Base-by-base conservation (phyloP, 1,140 invertebrate species). In the Penaeus indicus region DNA sequence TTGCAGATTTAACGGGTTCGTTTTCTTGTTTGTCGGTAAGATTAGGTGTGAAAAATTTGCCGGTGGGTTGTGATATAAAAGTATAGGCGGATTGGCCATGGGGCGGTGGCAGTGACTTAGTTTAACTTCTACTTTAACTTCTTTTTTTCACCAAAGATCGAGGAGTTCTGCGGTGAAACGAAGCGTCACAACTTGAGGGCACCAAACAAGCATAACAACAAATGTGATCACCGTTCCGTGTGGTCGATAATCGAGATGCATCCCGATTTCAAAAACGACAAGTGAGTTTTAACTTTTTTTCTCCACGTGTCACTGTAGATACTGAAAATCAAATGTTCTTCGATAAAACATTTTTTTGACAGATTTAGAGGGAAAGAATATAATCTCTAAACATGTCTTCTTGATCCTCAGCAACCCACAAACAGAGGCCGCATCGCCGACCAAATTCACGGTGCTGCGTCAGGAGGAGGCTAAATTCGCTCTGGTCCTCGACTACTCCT, bases 231-330 rank as follows among this genome's bases (percentile, higher is more conserved):
- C 10, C 84, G 84, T 25, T 85, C 84, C 16, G 84, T 77, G 19
- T 75, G 67, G 84, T 69, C 47, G 19, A 60, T 85, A 21, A 77
- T 85, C 3, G 0, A 25, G n/a, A 22, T 0, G 2, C 78, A 79
- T 38, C 0, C 63, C 21, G 92, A 92, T 82, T 92, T 92, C 64
- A 61, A 13, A 4, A 62, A 86, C 13, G 84, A 47, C 64, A 85
- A n/a, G 84, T 85, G n/a, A 27, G 84, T 63, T 77, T 21, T 42
- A 21, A 13, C 19, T 83, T 4, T 83, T 62, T 61, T 27, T 61
- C 8, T 61, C 8, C 27, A 62, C 63, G 63, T 82, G 32, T 62
- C 25, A 62, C 25, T 82, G 27, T 82, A 62, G 27, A 82, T 82
- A n/a, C n/a, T n/a, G 32, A 62, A 82, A 62, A 62, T 62, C 27